A percentile compares a stretch with the other conserved stretches of the same genome.
These are phyloP conservation scores for Galeopterus variegatus DNA, from an alignment of 2,113 vertebrate species.

Conservation along the genomic window DNA sequence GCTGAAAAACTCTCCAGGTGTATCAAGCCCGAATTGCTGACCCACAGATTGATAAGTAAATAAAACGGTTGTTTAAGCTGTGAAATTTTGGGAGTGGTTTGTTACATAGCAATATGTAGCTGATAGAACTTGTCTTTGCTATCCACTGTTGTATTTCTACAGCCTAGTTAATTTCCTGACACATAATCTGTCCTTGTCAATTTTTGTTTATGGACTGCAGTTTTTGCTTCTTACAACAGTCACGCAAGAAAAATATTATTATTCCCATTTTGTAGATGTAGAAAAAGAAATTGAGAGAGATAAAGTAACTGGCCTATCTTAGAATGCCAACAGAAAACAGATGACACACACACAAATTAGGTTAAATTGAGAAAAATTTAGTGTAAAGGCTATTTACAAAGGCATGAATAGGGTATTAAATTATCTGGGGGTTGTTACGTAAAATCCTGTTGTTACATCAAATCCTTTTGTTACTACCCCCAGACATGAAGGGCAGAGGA, in stretches of 20 bases:
- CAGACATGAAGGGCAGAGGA: background rate
- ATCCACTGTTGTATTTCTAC: background rate
- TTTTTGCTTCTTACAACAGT: constrained; percentile 40
- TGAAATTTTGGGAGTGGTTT: background rate
- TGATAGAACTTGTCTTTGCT: background rate
- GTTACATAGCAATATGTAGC: background rate
- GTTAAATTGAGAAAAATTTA: constrained; percentile 42
- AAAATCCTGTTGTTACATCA: background rate
- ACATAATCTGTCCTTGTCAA: background rate
- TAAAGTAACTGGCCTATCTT: background rate
- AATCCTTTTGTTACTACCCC: background rate
- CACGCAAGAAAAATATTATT: background rate
- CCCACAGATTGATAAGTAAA: background rate
- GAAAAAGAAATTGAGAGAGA: constrained; percentile 11
- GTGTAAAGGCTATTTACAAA: background rate
- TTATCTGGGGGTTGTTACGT: background rate
- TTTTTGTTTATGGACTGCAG: background rate
- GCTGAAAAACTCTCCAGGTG: background rate
- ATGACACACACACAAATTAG: background rate
- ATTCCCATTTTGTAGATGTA: background rate
- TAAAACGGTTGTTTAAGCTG: background rate
- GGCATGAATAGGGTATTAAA: background rate
- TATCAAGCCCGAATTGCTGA: background rate
- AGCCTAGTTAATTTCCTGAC: background rate
- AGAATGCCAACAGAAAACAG: background rate